Conservation (phyloP, 2,888 invertebrate genomes). For the Xestia c-nigrum region DNA sequence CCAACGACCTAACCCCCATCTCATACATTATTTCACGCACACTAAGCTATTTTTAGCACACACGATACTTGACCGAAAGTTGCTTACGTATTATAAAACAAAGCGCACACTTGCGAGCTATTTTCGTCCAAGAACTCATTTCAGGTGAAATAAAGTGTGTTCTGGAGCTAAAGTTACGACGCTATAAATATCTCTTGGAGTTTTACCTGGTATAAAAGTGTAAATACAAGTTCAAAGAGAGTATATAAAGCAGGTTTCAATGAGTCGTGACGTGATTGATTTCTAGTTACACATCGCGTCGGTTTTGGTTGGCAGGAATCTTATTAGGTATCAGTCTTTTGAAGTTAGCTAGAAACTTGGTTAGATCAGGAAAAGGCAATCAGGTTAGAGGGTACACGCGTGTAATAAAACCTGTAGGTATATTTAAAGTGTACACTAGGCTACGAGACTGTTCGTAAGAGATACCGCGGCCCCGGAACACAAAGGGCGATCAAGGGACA, state of each 20-base stretch:
- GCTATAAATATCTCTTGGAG: conserved; percentile 19
- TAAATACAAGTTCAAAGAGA: conserved; percentile 13
- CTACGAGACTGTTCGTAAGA: too few relatives aligned
- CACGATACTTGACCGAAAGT: conserved; percentile 19
- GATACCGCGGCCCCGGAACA: too few relatives aligned
- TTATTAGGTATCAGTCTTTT: conserved; percentile 10
- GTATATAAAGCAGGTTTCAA: conserved; percentile 8
- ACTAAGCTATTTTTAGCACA: conserved; percentile 39
- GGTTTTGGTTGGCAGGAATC: not conserved
- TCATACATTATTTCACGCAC: conserved; percentile 29
- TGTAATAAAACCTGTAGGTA: not conserved
- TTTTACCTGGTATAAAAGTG: conserved; percentile 5
- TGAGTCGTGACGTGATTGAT: conserved; percentile 23
- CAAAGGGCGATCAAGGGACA: too few relatives aligned
- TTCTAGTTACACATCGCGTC: conserved; percentile 20
- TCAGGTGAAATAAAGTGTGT: not conserved
- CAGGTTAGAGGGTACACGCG: not conserved
- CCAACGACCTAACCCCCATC: not conserved
- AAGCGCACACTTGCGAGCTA: conserved; percentile 9
- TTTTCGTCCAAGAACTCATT: conserved; percentile 26
- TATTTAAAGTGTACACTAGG: not conserved
- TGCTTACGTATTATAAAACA: conserved; percentile 8
- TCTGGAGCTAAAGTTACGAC: conserved; percentile 16
- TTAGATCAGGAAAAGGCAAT: not conserved
- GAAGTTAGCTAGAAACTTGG: not conserved